phyloP scores from a whole-genome alignment of 2,888 invertebrate species.

The Polydrusus tereticollis region DNA sequence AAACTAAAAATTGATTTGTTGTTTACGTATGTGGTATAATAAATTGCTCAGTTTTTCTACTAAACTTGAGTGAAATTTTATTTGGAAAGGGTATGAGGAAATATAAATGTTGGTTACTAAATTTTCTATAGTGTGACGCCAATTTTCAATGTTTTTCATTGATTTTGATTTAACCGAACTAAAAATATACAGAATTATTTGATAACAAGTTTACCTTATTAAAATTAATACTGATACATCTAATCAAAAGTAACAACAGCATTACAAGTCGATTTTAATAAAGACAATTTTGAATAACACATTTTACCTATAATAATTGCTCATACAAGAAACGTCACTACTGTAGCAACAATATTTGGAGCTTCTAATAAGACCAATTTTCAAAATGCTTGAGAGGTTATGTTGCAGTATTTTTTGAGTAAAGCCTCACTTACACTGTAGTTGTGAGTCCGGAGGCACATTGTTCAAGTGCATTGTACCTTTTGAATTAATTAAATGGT shows the following conservation, averaged over 20 bases:
- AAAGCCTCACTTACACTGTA: not conserved
- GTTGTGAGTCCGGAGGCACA: not conserved
- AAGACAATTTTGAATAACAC: slow-evolving; percentile 11
- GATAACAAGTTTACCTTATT: not conserved
- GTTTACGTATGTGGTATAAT: not conserved
- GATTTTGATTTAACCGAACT: not conserved
- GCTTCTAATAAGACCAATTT: not conserved
- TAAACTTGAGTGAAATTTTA: slow-evolving; percentile 9
- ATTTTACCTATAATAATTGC: not conserved
- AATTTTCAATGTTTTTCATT: not conserved
- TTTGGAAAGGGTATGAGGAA: not conserved
- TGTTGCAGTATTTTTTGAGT: slow-evolving; percentile 24
- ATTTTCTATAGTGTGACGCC: slow-evolving; percentile 9
- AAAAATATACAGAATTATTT: slow-evolving; percentile 8
- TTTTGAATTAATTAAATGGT: not conserved
- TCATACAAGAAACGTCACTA: not conserved
- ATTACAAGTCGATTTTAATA: not conserved
- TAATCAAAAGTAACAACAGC: not conserved
- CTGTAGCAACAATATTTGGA: not conserved
- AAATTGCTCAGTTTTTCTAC: slow-evolving; percentile 14
- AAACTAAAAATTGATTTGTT: not conserved
- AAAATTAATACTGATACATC: not conserved
- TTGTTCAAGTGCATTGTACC: not conserved
- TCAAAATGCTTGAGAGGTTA: slow-evolving; percentile 11
- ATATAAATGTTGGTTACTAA: not conserved